phyloP scores from a whole-genome alignment of 2,888 invertebrate species.

The Eilema griseolum region DNA sequence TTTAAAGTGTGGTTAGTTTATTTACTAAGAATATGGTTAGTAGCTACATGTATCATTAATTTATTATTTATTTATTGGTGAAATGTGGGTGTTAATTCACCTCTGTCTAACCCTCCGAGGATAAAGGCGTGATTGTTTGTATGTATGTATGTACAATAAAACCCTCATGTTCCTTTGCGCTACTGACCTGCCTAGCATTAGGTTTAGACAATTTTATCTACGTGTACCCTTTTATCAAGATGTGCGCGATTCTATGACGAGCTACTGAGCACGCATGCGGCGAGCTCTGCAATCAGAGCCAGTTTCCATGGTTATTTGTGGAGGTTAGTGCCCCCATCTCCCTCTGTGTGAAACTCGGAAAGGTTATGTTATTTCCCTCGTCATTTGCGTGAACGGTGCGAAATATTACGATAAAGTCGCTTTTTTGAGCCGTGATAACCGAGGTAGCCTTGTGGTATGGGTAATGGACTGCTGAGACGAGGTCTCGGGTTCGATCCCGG shows the following conservation, averaged over 20 bases:
- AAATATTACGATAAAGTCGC: background rate
- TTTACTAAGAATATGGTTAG: too few species aligned
- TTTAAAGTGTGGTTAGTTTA: too few species aligned
- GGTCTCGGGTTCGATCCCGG: too few species aligned
- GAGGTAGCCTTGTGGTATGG: too few species aligned
- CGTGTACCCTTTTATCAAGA: slow-evolving; percentile 31
- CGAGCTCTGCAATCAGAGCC: slow-evolving; percentile 41
- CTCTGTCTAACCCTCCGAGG: too few species aligned
- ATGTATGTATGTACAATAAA: too few species aligned
- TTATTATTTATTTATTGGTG: too few species aligned
- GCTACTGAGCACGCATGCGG: slow-evolving; percentile 44
- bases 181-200: slow-evolving; percentile 2
- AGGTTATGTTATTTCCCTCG: slow-evolving; percentile 18
- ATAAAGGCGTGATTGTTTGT: too few species aligned
- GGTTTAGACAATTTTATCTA: slow-evolving; percentile 1
- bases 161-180: background rate
- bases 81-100: too few species aligned
- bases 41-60: too few species aligned
- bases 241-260: slow-evolving; percentile 19
- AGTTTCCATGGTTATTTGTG: slow-evolving; percentile 37
- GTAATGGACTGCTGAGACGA: too few species aligned
- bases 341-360: slow-evolving; percentile 13
- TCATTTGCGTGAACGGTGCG: background rate
- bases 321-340: slow-evolving; percentile 35
- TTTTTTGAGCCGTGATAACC: background rate